Evolutionary conservation across 2,797 vertebrate species (phyloP), one percentile per base, ranked within the genome.

Genomic region (Cyclopterus lumpus): DNA sequence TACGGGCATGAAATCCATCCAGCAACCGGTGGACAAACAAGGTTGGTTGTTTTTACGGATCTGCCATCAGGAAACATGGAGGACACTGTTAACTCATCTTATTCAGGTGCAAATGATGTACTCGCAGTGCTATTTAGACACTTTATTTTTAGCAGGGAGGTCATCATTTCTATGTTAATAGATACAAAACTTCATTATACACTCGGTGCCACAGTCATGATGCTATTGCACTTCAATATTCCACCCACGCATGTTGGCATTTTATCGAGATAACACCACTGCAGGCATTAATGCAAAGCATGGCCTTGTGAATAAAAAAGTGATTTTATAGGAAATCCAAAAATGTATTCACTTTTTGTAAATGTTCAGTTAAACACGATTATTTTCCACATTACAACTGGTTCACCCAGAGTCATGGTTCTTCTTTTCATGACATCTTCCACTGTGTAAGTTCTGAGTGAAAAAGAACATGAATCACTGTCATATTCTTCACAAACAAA

Each of bases 161-260:
- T 72, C 67, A 24, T 63, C 16, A 76, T 78, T 26, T 79, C 2
- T 22, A 32, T 58, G 32, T 71, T 77, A 83, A 73, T 65, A 59
- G n/a, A 81, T 54, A 20, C 24, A 48, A 48, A 48, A 78, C 69
- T 76, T 81, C 26, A 73, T 82, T 81, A 64, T 72, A 32, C 16
- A 58, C 22, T 20, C 42, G 7, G 26, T 75, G 63, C 49, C 66
- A 77, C 63, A 63, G 26, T 62, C 61, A 42, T 32, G 16, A 70
- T 72, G 48, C 11, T 51, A 7, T n/a, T 38, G 20, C 36, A 57
- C 26, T 75, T 85, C 36, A n/a, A 64, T 54, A 76, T 48, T 68
- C 24, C 8, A 14, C 42, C 30, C 40, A 48, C 1, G 9, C 22
- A 5, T 44, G 66, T 60, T 64, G 66, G 18, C 8, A 42, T 71